Base-by-base conservation (phyloP, 2,113 vertebrate genomes). In the Tachysurus fulvidraco region DNA sequence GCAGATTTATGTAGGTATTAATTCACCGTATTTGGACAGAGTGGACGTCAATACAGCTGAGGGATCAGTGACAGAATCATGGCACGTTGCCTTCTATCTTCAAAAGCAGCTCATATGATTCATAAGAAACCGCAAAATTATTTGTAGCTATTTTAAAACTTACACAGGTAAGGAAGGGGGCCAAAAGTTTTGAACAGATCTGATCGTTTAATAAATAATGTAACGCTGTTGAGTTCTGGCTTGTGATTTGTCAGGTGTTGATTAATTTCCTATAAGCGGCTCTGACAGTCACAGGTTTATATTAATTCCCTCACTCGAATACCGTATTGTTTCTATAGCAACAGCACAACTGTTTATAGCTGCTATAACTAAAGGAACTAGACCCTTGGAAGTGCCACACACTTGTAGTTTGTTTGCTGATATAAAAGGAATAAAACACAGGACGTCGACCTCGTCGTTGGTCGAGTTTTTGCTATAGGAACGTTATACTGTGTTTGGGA, bases 1-100 rank as follows among this genome's bases (percentile, higher is more conserved):
- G 81, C 87, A 93, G 93, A 95, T 94, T 95, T 94, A 94, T 91
- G 91, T 92, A 85, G 79, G 90, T 91, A 92, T 93, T 85, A 92
- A 91, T 93, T 91, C 87, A 89, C 84, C 64, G 92, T 89, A 88
- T 91, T 92, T 89, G 92, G 92, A 89, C 90, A 87, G 76, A 79
- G 83, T 46, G 83, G 46, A 86, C 83, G 86, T 80, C 89, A 90
- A 92, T 89, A 83, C 76, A 55, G 80, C 59, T 69, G 81, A 59
- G 17, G 46, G 79, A 83, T 67, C 69, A 80, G 54, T 7, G 12
- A 50, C 44, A 54, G 25, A 54, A 25, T 4, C 25, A 2, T 13
- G 78, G 78, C 28, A 21, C 11, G 78, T 59, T 13, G 10, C n/a
- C 55, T 81, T 44, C 19, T 60, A 59, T 17, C 4, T 41, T 59